A percentile compares a stretch with the other conserved stretches of the same genome.
phyloP scores from a whole-genome alignment of 2,888 invertebrate genomes.

The Hypomecis punctinalis region DNA sequence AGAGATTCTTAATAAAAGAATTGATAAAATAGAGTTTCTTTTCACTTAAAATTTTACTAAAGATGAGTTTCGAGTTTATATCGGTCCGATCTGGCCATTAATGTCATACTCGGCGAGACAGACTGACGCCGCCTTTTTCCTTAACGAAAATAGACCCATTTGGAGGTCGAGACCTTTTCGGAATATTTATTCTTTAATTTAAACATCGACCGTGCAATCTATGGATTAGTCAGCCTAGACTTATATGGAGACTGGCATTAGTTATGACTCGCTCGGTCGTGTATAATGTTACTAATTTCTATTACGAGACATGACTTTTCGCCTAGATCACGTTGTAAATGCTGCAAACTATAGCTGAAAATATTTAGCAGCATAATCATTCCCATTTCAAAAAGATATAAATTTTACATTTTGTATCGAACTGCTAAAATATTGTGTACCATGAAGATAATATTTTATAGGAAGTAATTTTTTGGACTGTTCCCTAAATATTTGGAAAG shows the following conservation, averaged over 20 bases:
- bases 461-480: too few relatives aligned
- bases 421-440: too few relatives aligned
- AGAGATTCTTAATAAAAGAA: too few relatives aligned
- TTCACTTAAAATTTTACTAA: neutral
- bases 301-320: constrained; percentile 17
- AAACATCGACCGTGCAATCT: constrained; percentile 2
- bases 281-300: constrained; percentile 9
- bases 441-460: too few relatives aligned
- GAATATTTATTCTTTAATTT: neutral
- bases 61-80: neutral
- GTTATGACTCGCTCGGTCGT: constrained; percentile 23
- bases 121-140: constrained; percentile 15
- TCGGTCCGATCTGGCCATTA: constrained; percentile 10
- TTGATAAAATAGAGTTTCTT: too few relatives aligned
- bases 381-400: too few relatives aligned
- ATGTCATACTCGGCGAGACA: constrained; percentile 21
- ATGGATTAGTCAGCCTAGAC: constrained; percentile 20
- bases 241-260: constrained; percentile 4
- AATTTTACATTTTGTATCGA: too few relatives aligned
- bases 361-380: too few relatives aligned
- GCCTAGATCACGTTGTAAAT: too few relatives aligned
- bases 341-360: too few relatives aligned
- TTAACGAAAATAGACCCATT: constrained; percentile 14
- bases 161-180: constrained; percentile 18
- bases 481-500: too few relatives aligned